phyloP scores from a whole-genome alignment of 2,113 vertebrate species.

The Cheilinus undulatus region DNA sequence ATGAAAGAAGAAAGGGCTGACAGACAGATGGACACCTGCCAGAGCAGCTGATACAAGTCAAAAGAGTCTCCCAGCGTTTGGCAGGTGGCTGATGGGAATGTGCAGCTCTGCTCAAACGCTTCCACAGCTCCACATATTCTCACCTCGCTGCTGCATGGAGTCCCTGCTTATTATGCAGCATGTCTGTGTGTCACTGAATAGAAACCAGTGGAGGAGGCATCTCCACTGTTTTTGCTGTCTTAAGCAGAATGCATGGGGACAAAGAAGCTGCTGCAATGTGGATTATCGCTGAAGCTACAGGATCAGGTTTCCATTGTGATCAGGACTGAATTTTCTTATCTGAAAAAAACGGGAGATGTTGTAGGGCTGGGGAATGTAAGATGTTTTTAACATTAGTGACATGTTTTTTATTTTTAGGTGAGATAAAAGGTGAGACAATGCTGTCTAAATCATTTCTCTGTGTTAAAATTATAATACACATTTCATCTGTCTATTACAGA shows the following conservation, averaged over 20 bases:
- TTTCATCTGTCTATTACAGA: too few relatives aligned
- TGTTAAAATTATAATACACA: too few relatives aligned
- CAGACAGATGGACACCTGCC: constrained; percentile 15
- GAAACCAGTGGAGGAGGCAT: constrained; percentile 37
- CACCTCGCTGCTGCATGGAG: constrained; percentile 47
- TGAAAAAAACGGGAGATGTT: constrained; percentile 4
- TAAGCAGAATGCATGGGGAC: constrained; percentile 63
- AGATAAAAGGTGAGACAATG: too few relatives aligned
- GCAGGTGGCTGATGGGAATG: constrained; percentile 62
- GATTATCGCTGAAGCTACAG: constrained; percentile 52
- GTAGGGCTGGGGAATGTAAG: too few relatives aligned
- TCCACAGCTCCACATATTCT: constrained; percentile 43
- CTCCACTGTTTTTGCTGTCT: constrained; percentile 52
- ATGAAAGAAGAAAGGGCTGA: not conserved
- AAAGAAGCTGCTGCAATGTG: constrained; percentile 25
- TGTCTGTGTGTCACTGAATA: constrained; percentile 27
- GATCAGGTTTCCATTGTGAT: constrained; percentile 43
- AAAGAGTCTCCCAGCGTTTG: constrained; percentile 23
- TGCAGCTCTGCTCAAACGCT: constrained; percentile 31
- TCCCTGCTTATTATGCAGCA: constrained; percentile 46
- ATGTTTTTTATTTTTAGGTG: too few relatives aligned
- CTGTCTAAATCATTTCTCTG: too few relatives aligned
- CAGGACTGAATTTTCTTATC: constrained; percentile 18
- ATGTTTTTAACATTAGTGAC: too few relatives aligned
- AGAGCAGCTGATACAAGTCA: constrained; percentile 21